Evolutionary conservation across 2,113 vertebrate species (phyloP), one percentile per base, ranked within the genome.

Genomic region (Polypterus bichir): DNA sequence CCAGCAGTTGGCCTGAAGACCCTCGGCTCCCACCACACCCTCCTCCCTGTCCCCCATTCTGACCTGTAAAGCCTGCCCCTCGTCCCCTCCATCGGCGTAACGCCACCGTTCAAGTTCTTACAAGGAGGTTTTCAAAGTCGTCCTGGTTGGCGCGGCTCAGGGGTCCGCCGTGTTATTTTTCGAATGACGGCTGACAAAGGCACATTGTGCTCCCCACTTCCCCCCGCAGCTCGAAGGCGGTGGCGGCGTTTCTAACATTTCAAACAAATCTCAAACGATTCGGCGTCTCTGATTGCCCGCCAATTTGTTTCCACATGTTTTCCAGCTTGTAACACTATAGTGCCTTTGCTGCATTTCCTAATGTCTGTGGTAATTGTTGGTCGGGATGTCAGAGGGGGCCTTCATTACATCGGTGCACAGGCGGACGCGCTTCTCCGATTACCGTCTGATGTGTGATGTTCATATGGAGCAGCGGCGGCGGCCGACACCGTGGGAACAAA

Each of bases 231-330:
- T 60, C 75, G 74, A 76, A 70, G 76, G 70, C 48, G 57, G 60
- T 46, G 7, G 47, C 49, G 59, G 65, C 64, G 74, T 66, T 69
- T 77, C 73, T 84, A 75, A 62, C 48, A 75, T 84, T 86, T 86
- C 82, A 83, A 83, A 83, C 68, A 55, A 64, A 65, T 76, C 64
- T 54, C 59, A 75, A 71, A 69, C 65, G 71, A 71, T 76, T 68
- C 27, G 75, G 75, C 73, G 73, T 70, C 68, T 74, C 74, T 71
- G 72, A 70, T 72, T 70, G 71, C 67, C 66, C 65, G 74, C 70
- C 72, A 76, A 74, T 27, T 27, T 68, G 60, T 75, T 71, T 78
- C 59, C 67, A 71, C 77, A 70, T 68, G 51, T 64, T 9, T 63
- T 27, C 5, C 64, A 60, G 6, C 44, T 8, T 44, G 56, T 57